Conservation (phyloP, 2,888 invertebrate species). For the Sarcophaga subvicina region DNA sequence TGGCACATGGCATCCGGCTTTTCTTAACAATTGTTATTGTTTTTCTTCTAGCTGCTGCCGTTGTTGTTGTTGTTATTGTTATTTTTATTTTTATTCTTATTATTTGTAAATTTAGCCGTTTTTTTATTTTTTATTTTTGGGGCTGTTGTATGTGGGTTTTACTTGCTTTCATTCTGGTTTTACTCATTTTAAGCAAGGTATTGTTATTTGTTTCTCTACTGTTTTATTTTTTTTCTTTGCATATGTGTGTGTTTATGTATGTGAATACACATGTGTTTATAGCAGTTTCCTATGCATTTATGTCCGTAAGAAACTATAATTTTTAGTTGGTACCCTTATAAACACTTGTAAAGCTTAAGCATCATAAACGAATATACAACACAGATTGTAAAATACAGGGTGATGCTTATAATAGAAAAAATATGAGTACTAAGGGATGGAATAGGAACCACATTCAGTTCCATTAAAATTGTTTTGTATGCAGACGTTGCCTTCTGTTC, state of each 20-base stretch:
- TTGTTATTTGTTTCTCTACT: background rate
- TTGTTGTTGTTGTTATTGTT: background rate
- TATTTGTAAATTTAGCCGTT: background rate
- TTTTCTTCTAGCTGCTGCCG: background rate
- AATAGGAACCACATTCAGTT: too few relatives aligned
- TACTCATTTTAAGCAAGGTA: background rate
- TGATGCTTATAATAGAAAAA: background rate
- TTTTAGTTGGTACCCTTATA: constrained; percentile 37
- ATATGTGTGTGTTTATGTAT: background rate
- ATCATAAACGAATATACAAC: background rate
- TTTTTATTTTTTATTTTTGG: too few relatives aligned
- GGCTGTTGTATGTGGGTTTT: background rate
- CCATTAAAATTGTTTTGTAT: too few relatives aligned
- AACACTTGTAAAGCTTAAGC: constrained; percentile 47
- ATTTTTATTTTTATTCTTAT: background rate
- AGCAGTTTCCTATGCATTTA: constrained; percentile 13
- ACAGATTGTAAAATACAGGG: background rate
- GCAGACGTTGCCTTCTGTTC: too few relatives aligned
- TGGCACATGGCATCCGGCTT: constrained; percentile 64
- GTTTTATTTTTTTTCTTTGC: background rate
- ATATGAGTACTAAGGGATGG: too few relatives aligned
- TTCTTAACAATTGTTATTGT: constrained; percentile 27
- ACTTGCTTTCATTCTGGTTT: background rate
- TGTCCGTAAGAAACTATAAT: constrained; percentile 14
- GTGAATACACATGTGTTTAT: background rate